Evolutionary conservation across 2,113 vertebrate species (phyloP).

Genomic region (Oryzias curvinotus): DNA sequence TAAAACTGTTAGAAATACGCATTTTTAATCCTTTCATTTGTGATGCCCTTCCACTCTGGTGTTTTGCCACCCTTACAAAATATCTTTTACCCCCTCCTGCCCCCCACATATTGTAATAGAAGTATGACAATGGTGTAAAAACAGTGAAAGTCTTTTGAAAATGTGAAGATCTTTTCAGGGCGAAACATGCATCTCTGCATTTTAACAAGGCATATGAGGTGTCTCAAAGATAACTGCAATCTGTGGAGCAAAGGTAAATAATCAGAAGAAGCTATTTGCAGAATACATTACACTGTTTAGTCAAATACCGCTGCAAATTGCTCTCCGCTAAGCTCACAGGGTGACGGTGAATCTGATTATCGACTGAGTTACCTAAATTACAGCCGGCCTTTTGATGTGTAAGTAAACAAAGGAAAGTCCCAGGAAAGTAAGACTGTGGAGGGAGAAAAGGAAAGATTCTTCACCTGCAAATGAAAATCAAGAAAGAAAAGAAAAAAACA

Average conservation of each 20-base stretch:
- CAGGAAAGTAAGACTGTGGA: background rate
- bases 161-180: no score
- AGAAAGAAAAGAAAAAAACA: background rate
- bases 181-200: no score
- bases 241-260: background rate
- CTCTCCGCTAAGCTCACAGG: background rate
- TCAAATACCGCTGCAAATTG: background rate
- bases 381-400: background rate
- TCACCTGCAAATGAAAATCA: background rate
- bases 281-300: background rate
- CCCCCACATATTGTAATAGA: no score
- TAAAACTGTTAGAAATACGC: no score
- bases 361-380: background rate
- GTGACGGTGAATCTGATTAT: background rate
- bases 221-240: background rate
- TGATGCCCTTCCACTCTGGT: no score
- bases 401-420: background rate
- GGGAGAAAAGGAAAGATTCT: background rate
- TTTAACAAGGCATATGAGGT: background rate
- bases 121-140: no score
- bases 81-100: no score
- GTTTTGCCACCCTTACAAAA: no score
- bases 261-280: background rate
- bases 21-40: no score
- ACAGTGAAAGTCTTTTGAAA: no score